Evolutionary conservation across 2,113 vertebrate genomes (phyloP), one percentile per base, ranked within the genome.

Genomic region (Eonycteris spelaea): DNA sequence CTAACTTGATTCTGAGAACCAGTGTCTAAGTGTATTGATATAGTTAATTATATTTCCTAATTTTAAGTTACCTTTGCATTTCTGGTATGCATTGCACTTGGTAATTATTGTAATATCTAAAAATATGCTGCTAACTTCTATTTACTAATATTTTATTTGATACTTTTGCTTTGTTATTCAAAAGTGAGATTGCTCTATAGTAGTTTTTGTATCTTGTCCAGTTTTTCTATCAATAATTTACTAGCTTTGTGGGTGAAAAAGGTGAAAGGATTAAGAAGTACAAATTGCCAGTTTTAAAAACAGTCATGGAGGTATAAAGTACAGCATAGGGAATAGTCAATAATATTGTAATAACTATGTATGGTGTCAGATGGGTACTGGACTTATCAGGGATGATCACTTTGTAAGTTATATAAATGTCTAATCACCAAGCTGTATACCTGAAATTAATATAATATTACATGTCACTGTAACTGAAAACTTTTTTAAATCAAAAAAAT

Each of bases 151-250:
- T 89, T 89, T 89, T 84, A 83, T 68, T 95, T 83, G 68, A 70
- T 40, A 77, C 28, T 95, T 75, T 75, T 82, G 33, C 85, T 82
- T 92, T 82, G 68, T 68, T 92, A 89, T 77, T 95, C 51, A 89
- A 89, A 89, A 78, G 48, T 63, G n/a, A 93, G 26, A 91, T 86
- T 86, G 75, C 61, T 71, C 80, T 79, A 12, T 51, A 51, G 86
- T 55, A 22, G 24, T 89, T 61, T 45, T 53, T 53, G 15, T 70
- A 18, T 38, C 43, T 63, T 85, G 85, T 71, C 43, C 86, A 55
- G 43, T 70, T 89, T 84, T 85, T 22, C 61, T 68, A 55, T 85
- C 71, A 55, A 13, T 15, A 57, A 35, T 38, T 38, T 26, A 16
- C 43, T 57, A 79, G 53, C n/a, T 79, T 38, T 57, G 22, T 57